Base-by-base conservation (phyloP, 2,113 vertebrate genomes). In the Chloroceryle aenea region DNA sequence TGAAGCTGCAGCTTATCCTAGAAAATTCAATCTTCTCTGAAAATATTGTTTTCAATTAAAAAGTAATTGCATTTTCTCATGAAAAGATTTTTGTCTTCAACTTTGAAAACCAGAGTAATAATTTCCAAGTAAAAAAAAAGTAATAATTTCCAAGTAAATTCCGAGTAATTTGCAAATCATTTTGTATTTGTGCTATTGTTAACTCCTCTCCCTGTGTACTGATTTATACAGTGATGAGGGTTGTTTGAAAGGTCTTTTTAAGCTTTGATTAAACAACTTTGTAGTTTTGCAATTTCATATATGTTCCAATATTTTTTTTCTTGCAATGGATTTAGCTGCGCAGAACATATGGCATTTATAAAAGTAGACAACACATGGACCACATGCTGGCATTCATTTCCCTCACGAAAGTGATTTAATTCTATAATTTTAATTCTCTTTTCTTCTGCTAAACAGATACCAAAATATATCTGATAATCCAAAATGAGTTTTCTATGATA, bases 1-100 rank as follows among this genome's bases (percentile, higher is more conserved):
- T 98, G 98, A 98, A 98, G 95, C 98, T 98, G 98, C 98, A 98
- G 98, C 92, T 98, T 97, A 98, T 97, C 97, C 88, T 97, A 98
- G 98, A 98, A 98, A 98, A 98, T 97, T 92, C 94, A 87, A 29
- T 88, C 75, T 81, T 95, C 64, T 93, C 74, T 88, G 80, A 59
- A 89, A 90, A 94, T 87, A 90, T 6, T 81, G 91, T 75, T 96
- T 96, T 92, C 80, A 92, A 95, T 92, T 95, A 93, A 92, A 92
- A 71, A 82, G 59, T 94, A 92, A 95, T 83, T 94, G 64, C 69
- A 78, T 88, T 94, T 92, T 89, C 69, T 92, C 61, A 68, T 56
- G 20, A 94, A 94, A 94, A 74, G 16, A 86, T 42, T 89, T 92
- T 91, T 76, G 50, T 89, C 73, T 83, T 90, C 64, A 93, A 67